These are phyloP conservation scores for Bovichtus variegatus DNA, from an alignment of 2,797 vertebrate species.

Conservation along the genomic window DNA sequence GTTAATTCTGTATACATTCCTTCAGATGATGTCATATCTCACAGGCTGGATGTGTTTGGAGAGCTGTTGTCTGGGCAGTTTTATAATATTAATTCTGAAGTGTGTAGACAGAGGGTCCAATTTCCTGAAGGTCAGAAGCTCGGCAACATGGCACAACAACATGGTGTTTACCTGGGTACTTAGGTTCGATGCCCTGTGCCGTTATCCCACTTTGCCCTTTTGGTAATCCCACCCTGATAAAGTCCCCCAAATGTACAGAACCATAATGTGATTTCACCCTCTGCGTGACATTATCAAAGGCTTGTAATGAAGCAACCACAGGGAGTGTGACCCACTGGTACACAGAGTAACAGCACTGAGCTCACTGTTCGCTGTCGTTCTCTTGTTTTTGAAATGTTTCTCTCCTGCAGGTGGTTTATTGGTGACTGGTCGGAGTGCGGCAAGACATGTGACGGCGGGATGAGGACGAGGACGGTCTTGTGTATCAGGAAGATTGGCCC, in stretches of 20 bases:
- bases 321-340: background rate
- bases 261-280: constrained; percentile 16
- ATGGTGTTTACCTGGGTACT: background rate
- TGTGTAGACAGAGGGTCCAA: constrained; percentile 8
- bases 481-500: constrained; percentile 94
- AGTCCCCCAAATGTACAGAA: background rate
- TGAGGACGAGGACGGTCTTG: constrained; percentile 91
- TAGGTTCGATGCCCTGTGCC: background rate
- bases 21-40: constrained; percentile 74
- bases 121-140: constrained; percentile 27
- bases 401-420: constrained; percentile 93
- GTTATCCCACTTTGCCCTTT: background rate
- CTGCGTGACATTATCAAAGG: background rate
- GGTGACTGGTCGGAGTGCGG: constrained; percentile 98
- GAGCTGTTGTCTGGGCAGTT: constrained; percentile 59
- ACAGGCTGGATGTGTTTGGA: constrained; percentile 65
- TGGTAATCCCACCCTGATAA: constrained; percentile 4
- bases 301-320: constrained; percentile 5
- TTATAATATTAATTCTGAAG: constrained; percentile 55
- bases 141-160: background rate
- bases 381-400: background rate
- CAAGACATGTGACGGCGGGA: constrained; percentile 95
- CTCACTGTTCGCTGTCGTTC: background rate
- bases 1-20: constrained; percentile 80
- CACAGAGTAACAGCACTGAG: background rate